phyloP scores from a whole-genome alignment of 2,797 vertebrate species.

The Crocidura indochinensis region DNA sequence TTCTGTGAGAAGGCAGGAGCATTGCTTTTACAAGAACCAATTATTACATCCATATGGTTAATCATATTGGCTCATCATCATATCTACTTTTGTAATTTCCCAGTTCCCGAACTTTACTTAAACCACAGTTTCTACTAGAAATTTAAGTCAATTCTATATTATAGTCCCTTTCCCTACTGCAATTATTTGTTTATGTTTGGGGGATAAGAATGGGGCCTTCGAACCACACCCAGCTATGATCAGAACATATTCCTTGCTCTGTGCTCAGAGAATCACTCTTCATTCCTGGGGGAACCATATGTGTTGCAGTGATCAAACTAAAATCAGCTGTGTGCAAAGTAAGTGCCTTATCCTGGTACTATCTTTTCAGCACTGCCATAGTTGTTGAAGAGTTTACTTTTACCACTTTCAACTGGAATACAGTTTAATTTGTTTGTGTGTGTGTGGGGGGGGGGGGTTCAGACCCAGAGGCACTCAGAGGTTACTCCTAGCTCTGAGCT shows the following conservation, averaged over 20 bases:
- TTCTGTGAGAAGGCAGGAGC: neutral
- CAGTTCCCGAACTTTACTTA: neutral
- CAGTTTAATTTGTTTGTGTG: slow-evolving; percentile 32
- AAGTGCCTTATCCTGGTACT: too few species aligned
- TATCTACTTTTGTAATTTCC: neutral
- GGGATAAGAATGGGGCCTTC: too few species aligned
- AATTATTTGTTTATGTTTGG: too few species aligned
- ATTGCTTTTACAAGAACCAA: neutral
- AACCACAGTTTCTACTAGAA: neutral
- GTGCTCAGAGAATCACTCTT: too few species aligned
- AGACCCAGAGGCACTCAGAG: too few species aligned
- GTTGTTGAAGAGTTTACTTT: slow-evolving; percentile 24
- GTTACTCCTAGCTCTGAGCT: too few species aligned
- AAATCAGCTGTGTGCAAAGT: too few species aligned
- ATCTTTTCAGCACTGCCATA: neutral
- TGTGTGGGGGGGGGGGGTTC: too few species aligned
- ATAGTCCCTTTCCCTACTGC: neutral
- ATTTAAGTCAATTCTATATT: neutral
- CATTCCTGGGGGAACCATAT: too few species aligned
- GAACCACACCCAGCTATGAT: too few species aligned
- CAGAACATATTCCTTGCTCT: too few species aligned
- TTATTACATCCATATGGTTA: neutral
- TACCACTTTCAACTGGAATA: neutral
- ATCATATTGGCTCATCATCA: neutral
- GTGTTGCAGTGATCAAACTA: too few species aligned